Evolutionary conservation across 2,888 invertebrate genomes (phyloP).

Genomic region (Andricus curvator): DNA sequence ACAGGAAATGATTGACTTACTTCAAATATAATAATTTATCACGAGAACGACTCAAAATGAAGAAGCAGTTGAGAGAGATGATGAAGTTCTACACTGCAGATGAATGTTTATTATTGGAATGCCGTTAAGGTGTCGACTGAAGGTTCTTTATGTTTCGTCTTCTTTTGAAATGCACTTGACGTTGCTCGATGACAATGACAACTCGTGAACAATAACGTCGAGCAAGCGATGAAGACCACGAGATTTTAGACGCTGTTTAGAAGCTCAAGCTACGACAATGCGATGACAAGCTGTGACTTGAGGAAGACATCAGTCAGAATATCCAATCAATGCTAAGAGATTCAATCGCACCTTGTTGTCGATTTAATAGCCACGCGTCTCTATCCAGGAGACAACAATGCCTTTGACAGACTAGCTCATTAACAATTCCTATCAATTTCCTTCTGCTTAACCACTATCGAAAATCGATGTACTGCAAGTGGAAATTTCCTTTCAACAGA

Average conservation of each 20-base stretch:
- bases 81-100: conserved; percentile 12
- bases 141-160: not conserved
- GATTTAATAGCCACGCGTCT: conserved; percentile 11
- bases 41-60: not conserved
- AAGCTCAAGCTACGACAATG: conserved; percentile 44
- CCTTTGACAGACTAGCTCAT: not conserved
- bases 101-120: conserved; percentile 32
- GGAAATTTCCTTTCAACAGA: not conserved
- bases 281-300: conserved; percentile 23
- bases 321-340: conserved; percentile 50
- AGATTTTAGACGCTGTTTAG: conserved; percentile 45
- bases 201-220: conserved; percentile 17
- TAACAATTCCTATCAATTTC: conserved; percentile 15
- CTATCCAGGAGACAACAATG: conserved; percentile 3
- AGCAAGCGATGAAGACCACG: conserved; percentile 49
- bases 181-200: conserved; percentile 51
- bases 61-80: not conserved
- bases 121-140: not conserved
- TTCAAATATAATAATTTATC: not conserved
- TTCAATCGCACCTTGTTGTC: conserved; percentile 42
- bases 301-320: conserved; percentile 48
- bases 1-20: not conserved
- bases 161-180: conserved; percentile 50
- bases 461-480: not conserved
- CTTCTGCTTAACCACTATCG: not conserved